Conservation (phyloP, 1,140 invertebrate species). For the Bombus sibiricus region DNA sequence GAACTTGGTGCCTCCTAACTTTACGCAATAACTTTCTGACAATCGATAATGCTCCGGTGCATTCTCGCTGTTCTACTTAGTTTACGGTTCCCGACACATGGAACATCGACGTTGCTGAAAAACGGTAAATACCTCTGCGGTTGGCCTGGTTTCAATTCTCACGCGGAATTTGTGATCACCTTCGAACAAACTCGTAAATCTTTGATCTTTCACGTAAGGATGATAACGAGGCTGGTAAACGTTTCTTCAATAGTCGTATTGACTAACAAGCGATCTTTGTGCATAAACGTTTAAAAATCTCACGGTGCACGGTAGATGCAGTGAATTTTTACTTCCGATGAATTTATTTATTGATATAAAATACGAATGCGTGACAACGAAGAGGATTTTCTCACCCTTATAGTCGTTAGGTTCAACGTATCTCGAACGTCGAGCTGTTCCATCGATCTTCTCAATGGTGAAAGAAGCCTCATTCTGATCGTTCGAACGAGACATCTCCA, state of each 20-base stretch:
- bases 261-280: background rate
- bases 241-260: background rate
- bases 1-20: conserved; percentile 16
- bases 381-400: background rate
- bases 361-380: background rate
- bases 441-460: background rate
- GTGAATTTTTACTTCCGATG: too few species aligned
- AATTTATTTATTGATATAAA: background rate
- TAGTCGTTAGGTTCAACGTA: background rate
- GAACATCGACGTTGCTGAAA: background rate
- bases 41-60: conserved; percentile 43
- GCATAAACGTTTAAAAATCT: conserved; percentile 18
- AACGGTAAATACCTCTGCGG: conserved; percentile 13
- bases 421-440: background rate
- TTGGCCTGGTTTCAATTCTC: conserved; percentile 5
- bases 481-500: background rate
- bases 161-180: background rate
- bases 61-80: conserved; percentile 30
- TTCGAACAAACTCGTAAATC: background rate
- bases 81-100: conserved; percentile 3
- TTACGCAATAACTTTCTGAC: conserved; percentile 44
- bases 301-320: background rate
- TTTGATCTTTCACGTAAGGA: background rate
- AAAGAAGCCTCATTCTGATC: background rate
- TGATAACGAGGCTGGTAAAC: background rate